Base-by-base conservation (phyloP, 2,113 vertebrate genomes). In the sheep (Ovis aries) region DNA sequence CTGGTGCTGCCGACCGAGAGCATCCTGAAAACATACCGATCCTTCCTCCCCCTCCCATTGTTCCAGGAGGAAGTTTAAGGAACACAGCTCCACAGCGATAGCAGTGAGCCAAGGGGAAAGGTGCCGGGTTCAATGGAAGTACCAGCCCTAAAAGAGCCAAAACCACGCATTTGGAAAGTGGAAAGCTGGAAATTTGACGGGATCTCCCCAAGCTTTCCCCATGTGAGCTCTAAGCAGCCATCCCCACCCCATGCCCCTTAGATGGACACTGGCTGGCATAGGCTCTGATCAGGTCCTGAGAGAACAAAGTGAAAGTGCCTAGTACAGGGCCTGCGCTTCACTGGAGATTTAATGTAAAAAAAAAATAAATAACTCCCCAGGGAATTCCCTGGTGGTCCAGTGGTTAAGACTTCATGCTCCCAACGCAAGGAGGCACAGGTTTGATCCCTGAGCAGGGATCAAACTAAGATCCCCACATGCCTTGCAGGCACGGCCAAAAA, bases 1-100 rank as follows among this genome's bases (percentile, higher is more conserved):
- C 40, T 17, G 87, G 78, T 6, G 0, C 3, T 0, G 57, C 53
- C 17, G 5, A 36, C 2, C 0, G 31, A 78, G 17, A 17, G 52
- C 43, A 2, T 77, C 21, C 0, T 19, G 4, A 43, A 91, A 60
- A 67, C 45, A 55, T 12, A 31, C 25, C 1, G 1, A 40, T 27
- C 48, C 40, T 81, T 81, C 60, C 50, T 60, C 3, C 15, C 59
- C 84, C 62, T 88, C 50, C 31, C 62, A 12, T 16, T 23, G 0
- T 10, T 3, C 57, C 48, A 81, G 60, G 17, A 53, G 74, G 33
- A 59, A 13, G 52, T 29, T 48, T 43, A 52, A 62, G 67, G 60
- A 87, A 57, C 21, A 50, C 36, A 5, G 50, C 12, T 43, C 36
- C 71, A 15, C 12, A 77, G 36, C 0, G 6, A 43, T 43, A 43